Base-by-base conservation (phyloP, 2,113 vertebrate genomes). In the Indri indri region DNA sequence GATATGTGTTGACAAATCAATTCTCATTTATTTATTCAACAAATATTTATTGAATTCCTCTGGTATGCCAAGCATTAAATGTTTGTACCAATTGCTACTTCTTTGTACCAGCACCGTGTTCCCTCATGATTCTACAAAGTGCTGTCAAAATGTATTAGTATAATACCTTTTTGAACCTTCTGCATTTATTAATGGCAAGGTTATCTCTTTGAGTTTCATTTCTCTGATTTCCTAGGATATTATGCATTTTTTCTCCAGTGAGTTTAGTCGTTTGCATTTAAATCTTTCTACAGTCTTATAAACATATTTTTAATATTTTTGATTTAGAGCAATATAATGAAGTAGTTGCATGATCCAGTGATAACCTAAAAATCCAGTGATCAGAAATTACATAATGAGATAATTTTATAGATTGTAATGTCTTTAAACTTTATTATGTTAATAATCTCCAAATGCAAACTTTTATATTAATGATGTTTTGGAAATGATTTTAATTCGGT, bases 381-480 rank as follows among this genome's bases (percentile, higher is more conserved):
- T 80, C 3, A 63, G 89, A 95, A 88, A 61, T 61, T 85, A 50
- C 23, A 61, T 73, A 70, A 79, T 93, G 63, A 77, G 11, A 80
- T 88, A 27, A 70, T 52, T 93, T 68, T 61, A 59, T 74, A 34
- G 8, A 84, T 81, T 93, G 3, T 71, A 82, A 23, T 68, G 6
- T 57, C 30, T 91, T 97, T 90, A 88, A 88, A 47, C 1, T 87
- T 79, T 87, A 81, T 77, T 89, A 82, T 34, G 80, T 86, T 84
- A 94, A 85, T 91, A 85, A 52, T 13, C 23, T 17, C 61, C 1
- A n/a, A 68, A 47, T 22, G 85, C 6, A 91, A 27, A 76, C 37
- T 74, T 90, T 87, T 65, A 82, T 22, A 23, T 88, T 85, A 47
- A 54, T 61, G 13, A 71, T 71, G 2, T 93, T 88, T 97, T 94